A percentile compares a stretch with the other conserved stretches of the same genome.
phyloP scores from a whole-genome alignment of 2,888 invertebrate species.

The Esperia sulphurella region DNA sequence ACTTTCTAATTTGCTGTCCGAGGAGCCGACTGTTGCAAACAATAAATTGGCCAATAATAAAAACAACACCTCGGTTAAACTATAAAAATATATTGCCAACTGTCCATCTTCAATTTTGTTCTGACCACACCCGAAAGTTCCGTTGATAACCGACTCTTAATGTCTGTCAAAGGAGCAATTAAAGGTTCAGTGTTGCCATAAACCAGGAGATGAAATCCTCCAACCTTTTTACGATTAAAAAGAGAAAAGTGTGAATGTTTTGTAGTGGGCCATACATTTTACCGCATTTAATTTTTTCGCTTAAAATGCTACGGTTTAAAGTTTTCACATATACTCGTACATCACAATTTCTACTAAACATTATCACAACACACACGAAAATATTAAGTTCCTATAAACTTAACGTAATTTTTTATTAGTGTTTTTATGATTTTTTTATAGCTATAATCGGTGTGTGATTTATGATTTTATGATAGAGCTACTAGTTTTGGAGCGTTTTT shows the following conservation, averaged over 20 bases:
- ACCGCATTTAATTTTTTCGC: too few relatives aligned
- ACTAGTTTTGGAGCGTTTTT: conserved; percentile 34
- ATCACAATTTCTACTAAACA: too few relatives aligned
- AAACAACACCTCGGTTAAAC: conserved; percentile 65
- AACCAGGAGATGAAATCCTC: conserved; percentile 56
- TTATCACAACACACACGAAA: not conserved
- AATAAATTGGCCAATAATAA: conserved; percentile 60
- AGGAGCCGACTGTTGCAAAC: conserved; percentile 46
- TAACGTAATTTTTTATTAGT: conserved; percentile 21
- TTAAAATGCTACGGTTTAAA: too few relatives aligned
- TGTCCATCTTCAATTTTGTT: conserved; percentile 60
- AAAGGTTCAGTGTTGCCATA: conserved; percentile 69
- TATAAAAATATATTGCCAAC: conserved; percentile 68
- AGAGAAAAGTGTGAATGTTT: conserved; percentile 22
- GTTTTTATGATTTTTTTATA: conserved; percentile 44
- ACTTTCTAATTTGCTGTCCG: conserved; percentile 72
- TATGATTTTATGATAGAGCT: conserved; percentile 43
- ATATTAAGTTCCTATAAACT: conserved; percentile 16
- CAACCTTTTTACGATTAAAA: conserved; percentile 45
- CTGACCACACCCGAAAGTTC: conserved; percentile 65
- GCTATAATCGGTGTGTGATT: conserved; percentile 46
- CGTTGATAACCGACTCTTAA: conserved; percentile 56
- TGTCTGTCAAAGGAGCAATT: conserved; percentile 77
- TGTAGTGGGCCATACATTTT: conserved; percentile 16
- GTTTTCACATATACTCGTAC: too few relatives aligned